Evolutionary conservation across 2,888 invertebrate species (phyloP).

Genomic region (Papilio protenor): DNA sequence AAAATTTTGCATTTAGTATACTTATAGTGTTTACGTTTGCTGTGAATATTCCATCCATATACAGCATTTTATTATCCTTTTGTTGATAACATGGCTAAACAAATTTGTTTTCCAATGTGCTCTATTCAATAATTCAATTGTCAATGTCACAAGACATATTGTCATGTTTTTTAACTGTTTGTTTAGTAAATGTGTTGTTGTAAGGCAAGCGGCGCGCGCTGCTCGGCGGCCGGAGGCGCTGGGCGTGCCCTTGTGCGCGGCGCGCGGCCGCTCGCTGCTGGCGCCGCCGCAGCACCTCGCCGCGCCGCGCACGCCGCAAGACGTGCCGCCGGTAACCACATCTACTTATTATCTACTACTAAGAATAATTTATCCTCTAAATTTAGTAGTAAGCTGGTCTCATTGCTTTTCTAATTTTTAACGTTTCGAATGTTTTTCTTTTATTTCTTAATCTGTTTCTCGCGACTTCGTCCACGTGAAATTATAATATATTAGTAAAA

Average conservation of each 20-base stretch:
- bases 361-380: not conserved
- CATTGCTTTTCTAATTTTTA: too few species aligned
- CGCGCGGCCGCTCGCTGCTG: constrained; percentile 67
- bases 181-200: not conserved
- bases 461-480: too few species aligned
- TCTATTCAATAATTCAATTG: too few species aligned
- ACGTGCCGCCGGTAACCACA: constrained; percentile 85
- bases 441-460: too few species aligned
- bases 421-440: too few species aligned
- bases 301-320: constrained; percentile 88
- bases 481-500: too few species aligned
- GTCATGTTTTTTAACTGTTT: too few species aligned
- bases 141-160: too few species aligned
- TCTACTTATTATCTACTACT: not conserved
- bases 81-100: too few species aligned
- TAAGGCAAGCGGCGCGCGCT: constrained; percentile 59
- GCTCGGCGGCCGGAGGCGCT: constrained; percentile 71
- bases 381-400: too few species aligned
- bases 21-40: not conserved
- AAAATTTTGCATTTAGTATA: constrained; percentile 25
- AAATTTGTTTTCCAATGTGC: too few species aligned
- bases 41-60: not conserved
- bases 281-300: constrained; percentile 54
- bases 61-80: too few species aligned
- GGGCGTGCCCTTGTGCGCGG: constrained; percentile 67